A percentile compares a stretch with the other conserved stretches of the same genome.
Evolutionary conservation across 2,113 vertebrate genomes (phyloP).

Genomic region (Choloepus hoffmanni): DNA sequence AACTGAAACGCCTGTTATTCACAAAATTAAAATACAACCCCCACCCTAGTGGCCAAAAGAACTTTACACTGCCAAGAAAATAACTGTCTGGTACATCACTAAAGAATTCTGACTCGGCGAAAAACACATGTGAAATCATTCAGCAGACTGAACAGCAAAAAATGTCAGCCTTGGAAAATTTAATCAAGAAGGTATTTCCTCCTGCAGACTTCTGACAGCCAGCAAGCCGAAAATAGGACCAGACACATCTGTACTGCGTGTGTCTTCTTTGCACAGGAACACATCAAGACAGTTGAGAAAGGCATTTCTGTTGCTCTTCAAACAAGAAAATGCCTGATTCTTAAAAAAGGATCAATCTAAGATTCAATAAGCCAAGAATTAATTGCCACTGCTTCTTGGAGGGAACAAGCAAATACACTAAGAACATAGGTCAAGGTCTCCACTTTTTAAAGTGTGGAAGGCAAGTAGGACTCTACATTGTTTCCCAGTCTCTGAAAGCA

Average conservation of each 20-base stretch:
- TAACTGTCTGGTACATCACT: neutral
- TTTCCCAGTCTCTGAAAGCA: neutral
- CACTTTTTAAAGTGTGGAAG: neutral
- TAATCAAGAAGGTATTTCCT: slow-evolving; percentile 79
- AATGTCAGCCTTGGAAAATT: slow-evolving; percentile 68
- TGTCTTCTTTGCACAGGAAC: neutral
- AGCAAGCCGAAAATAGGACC: neutral
- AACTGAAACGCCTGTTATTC: slow-evolving; percentile 50
- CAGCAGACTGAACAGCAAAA: slow-evolving; percentile 48
- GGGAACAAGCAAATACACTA: neutral
- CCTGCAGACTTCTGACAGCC: slow-evolving; percentile 45
- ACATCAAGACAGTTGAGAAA: neutral
- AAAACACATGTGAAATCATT: slow-evolving; percentile 70
- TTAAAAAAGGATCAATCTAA: neutral
- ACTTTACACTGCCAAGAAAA: slow-evolving; percentile 41
- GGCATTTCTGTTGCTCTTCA: neutral
- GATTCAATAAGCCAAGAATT: neutral
- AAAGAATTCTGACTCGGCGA: slow-evolving; percentile 78
- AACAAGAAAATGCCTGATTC: neutral
- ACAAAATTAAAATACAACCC: slow-evolving; percentile 62
- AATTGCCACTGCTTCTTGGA: neutral
- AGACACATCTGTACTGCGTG: slow-evolving; percentile 21
- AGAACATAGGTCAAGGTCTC: neutral
- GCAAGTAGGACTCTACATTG: neutral
- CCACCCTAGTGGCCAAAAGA: slow-evolving; percentile 40